Evolutionary conservation across 2,113 vertebrate species (phyloP).

Genomic region (Bostrychus sinensis): DNA sequence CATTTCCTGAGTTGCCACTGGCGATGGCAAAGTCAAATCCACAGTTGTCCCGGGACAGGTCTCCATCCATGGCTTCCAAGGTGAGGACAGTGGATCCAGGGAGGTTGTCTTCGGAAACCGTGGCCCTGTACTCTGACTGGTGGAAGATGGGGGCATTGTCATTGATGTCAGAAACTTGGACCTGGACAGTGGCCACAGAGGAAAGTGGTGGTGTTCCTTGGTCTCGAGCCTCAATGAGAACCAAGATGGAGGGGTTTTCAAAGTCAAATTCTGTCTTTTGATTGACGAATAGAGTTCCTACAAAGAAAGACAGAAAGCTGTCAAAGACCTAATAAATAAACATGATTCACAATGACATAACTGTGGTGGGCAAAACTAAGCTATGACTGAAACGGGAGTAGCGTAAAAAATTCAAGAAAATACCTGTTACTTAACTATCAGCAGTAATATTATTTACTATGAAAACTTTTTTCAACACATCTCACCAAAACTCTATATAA

Average conservation of each 20-base stretch:
- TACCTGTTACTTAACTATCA: too few relatives aligned
- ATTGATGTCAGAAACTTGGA: conserved; percentile 90
- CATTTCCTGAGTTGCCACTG: conserved; percentile 88
- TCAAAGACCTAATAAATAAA: not conserved
- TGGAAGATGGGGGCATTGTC: conserved; percentile 91
- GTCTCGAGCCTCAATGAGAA: conserved; percentile 90
- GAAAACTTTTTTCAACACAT: too few relatives aligned
- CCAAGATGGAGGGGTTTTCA: conserved; percentile 82
- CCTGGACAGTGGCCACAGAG: conserved; percentile 85
- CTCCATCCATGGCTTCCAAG: conserved; percentile 86
- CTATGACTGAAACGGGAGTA: too few relatives aligned
- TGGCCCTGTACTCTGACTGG: conserved; percentile 83
- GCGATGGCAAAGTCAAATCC: conserved; percentile 93
- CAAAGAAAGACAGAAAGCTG: conserved; percentile 6
- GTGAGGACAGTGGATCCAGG: conserved; percentile 90
- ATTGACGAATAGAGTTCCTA: conserved; percentile 86
- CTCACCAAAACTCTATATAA: too few relatives aligned
- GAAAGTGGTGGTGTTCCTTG: conserved; percentile 84
- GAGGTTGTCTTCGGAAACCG: conserved; percentile 86
- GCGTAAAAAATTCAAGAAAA: too few relatives aligned
- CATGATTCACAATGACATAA: conserved; percentile 4
- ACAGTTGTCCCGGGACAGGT: conserved; percentile 87
- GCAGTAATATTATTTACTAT: too few relatives aligned
- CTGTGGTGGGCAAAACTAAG: not conserved
- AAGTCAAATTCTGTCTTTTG: conserved; percentile 80